Conservation (phyloP, 2,888 invertebrate species). For the Seira musarum region DNA sequence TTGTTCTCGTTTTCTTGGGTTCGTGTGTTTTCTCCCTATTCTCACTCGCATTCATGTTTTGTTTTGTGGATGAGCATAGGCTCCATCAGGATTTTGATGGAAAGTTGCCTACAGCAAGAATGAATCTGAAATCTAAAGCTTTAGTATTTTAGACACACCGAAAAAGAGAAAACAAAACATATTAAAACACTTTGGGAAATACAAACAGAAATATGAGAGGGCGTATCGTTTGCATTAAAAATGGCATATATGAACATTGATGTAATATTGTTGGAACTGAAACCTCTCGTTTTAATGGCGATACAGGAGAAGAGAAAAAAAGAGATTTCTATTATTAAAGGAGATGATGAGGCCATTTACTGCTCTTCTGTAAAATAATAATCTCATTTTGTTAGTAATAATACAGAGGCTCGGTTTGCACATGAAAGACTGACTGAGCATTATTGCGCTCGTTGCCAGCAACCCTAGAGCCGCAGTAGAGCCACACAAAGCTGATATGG, state of each 20-base stretch:
- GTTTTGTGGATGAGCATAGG: background rate
- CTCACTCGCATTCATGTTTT: slow-evolving; percentile 18
- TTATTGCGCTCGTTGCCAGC: background rate
- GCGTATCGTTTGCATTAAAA: background rate
- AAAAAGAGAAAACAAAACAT: background rate
- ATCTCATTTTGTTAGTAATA: slow-evolving; percentile 39
- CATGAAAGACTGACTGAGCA: background rate
- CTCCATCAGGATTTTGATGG: slow-evolving; percentile 40
- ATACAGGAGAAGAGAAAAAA: no score
- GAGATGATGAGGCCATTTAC: slow-evolving; percentile 23
- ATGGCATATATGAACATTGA: background rate
- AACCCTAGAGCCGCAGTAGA: slow-evolving; percentile 7
- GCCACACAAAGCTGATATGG: slow-evolving; percentile 25
- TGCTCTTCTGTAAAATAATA: slow-evolving; percentile 34
- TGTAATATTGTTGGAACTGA: no score
- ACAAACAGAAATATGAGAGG: slow-evolving; percentile 5
- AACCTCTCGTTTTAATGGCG: background rate
- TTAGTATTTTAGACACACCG: background rate
- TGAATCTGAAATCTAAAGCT: background rate
- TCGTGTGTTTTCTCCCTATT: slow-evolving; percentile 23
- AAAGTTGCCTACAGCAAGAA: slow-evolving; percentile 38
- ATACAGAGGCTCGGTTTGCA: slow-evolving; percentile 16
- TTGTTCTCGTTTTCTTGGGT: slow-evolving; percentile 48
- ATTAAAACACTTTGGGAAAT: background rate
- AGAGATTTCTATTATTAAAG: background rate